phyloP scores from a whole-genome alignment of 2,797 vertebrate genomes.

The Alca torda region DNA sequence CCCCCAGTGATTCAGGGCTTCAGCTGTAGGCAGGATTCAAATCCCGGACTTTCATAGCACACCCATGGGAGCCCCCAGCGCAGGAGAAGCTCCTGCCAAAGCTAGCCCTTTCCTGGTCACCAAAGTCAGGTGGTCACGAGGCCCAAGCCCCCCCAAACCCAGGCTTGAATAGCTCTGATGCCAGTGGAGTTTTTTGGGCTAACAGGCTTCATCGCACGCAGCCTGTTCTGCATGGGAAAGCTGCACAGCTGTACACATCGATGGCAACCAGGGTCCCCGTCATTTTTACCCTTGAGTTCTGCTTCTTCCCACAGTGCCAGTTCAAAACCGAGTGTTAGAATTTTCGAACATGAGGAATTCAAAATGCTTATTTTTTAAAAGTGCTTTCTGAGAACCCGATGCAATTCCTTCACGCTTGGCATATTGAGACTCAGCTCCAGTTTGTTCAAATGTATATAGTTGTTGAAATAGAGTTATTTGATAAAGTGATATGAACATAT shows the following conservation, averaged over 20 bases:
- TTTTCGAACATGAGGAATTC: background rate
- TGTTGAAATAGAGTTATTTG: background rate
- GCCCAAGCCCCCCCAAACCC: background rate
- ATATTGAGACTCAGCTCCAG: background rate
- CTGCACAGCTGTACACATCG: background rate
- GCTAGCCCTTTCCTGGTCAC: background rate
- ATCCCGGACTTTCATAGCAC: background rate
- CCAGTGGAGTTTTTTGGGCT: background rate
- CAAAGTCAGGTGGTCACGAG: background rate
- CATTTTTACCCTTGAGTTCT: background rate
- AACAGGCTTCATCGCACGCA: background rate
- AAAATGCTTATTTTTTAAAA: background rate
- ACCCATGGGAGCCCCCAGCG: accelerated
- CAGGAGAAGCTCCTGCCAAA: background rate
- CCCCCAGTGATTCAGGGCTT: background rate
- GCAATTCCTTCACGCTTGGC: background rate
- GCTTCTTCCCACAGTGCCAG: background rate
- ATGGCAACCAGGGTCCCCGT: background rate
- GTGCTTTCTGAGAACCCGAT: background rate
- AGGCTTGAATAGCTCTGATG: background rate
- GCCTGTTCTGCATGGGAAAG: accelerated
- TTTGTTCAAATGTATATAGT: background rate
- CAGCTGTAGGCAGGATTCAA: background rate
- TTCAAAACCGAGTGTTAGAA: background rate
- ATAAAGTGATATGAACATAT: background rate